Conservation (phyloP, 2,113 vertebrate genomes). For the Columbina picui region DNA sequence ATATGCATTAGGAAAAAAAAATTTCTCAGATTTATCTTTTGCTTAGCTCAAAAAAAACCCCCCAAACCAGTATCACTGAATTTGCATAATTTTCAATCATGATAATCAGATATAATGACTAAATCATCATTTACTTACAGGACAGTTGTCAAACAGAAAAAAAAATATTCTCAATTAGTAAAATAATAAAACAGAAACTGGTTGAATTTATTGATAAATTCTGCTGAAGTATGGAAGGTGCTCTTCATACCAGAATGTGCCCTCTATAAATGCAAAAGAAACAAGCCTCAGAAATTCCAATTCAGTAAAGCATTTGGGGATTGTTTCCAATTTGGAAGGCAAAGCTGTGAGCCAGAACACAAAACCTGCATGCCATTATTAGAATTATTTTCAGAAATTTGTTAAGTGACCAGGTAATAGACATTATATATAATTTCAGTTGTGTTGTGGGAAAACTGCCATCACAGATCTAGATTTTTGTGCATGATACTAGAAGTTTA, state of each 20-base stretch:
- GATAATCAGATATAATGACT: not conserved
- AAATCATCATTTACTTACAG: not conserved
- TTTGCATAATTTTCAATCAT: not conserved
- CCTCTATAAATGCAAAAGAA: slow-evolving; percentile 74
- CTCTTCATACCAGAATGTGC: slow-evolving; percentile 61
- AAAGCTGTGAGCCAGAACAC: slow-evolving; percentile 7
- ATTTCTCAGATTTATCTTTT: not conserved
- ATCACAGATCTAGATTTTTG: slow-evolving; percentile 41
- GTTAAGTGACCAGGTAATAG: not conserved
- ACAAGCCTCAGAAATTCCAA: slow-evolving; percentile 66
- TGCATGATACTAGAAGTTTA: not conserved
- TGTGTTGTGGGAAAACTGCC: not conserved
- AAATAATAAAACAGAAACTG: too few species aligned
- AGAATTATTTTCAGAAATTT: not conserved
- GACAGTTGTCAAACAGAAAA: not conserved
- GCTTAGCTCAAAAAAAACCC: not conserved
- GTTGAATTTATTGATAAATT: not conserved
- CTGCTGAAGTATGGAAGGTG: slow-evolving; percentile 75
- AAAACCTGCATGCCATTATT: not conserved
- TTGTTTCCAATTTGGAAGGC: not conserved
- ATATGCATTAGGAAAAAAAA: not conserved
- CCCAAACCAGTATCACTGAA: not conserved
- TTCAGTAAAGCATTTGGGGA: not conserved
- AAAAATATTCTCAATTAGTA: not conserved
- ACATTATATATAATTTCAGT: not conserved